A percentile compares a stretch with the other conserved stretches of the same genome.
phyloP scores from a whole-genome alignment of 2,113 vertebrate genomes.

The Chrysemys picta region DNA sequence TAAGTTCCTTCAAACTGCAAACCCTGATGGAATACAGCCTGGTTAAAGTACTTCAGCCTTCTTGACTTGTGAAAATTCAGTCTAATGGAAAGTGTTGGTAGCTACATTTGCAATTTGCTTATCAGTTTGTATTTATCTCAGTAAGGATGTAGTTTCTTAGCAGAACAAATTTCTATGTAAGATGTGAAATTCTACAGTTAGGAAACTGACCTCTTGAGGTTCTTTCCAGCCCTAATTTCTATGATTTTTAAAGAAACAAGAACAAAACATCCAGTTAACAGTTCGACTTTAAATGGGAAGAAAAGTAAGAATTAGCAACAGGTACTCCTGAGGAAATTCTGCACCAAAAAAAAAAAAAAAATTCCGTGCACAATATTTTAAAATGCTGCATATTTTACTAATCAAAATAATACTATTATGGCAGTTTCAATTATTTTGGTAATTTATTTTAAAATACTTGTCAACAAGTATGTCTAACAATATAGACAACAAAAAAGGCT shows the following conservation, averaged over 20 bases:
- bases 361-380: neutral
- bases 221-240: neutral
- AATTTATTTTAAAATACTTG: neutral
- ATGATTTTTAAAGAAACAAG: neutral
- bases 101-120: neutral
- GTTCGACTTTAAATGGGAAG: neutral
- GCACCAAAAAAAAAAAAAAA: neutral
- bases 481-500: neutral
- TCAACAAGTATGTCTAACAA: neutral
- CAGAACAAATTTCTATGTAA: neutral
- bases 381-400: neutral
- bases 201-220: neutral
- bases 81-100: neutral
- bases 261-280: neutral
- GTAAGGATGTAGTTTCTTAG: neutral
- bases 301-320: neutral
- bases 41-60: fast-evolving
- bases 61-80: neutral
- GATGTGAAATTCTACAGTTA: neutral
- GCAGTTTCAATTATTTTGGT: neutral
- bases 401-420: neutral
- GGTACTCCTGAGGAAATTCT: neutral
- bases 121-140: neutral
- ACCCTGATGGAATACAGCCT: neutral
- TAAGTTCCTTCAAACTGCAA: neutral